Conservation (phyloP, 35 echinoderm and acorn worm genomes). For the Lytechinus variegatus region DNA sequence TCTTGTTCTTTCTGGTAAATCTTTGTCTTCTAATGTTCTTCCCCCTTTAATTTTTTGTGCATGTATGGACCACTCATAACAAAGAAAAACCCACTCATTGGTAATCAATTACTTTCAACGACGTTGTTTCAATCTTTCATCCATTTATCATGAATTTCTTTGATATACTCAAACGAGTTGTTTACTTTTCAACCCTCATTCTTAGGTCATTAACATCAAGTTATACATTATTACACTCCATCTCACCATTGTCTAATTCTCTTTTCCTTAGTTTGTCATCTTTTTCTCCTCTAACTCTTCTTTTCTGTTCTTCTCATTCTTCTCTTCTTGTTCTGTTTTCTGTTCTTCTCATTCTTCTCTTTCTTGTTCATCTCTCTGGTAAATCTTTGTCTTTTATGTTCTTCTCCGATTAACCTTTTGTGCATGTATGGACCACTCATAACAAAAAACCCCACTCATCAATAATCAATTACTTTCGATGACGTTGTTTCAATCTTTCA, state of each 20-base stretch:
- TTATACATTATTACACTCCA: no score
- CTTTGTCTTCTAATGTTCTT: background rate
- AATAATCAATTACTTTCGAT: background rate
- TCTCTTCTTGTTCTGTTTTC: no score
- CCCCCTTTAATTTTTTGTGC: background rate
- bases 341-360: no score
- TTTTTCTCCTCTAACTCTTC: no score
- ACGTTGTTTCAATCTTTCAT: background rate
- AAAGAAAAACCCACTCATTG: background rate
- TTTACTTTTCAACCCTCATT: background rate
- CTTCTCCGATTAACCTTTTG: background rate
- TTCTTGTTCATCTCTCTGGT: no score
- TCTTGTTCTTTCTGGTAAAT: no score
- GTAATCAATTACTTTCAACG: background rate
- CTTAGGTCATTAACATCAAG: background rate
- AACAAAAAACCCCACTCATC: background rate
- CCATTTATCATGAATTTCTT: background rate
- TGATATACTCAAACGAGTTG: background rate
- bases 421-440: background rate
- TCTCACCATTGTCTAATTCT: no score
- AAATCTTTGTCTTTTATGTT: background rate
- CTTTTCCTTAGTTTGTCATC: no score
- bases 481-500: background rate
- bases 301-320: no score
- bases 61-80: background rate